Conservation (phyloP, 64 coral and sea anemone genomes). For the Montipora efflorescens region DNA sequence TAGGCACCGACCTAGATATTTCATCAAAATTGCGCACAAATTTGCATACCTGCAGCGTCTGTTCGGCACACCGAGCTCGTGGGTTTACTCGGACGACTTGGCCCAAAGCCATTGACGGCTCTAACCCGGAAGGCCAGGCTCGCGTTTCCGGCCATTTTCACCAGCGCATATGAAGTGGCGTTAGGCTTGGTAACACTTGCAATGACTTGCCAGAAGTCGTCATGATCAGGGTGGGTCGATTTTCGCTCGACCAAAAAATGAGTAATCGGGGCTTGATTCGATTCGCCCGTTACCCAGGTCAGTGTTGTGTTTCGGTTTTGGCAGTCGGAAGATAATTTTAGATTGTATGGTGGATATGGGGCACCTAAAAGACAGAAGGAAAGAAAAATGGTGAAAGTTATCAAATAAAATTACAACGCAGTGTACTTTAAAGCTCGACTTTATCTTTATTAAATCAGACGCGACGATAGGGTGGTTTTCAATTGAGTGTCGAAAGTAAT, state of each 20-base stretch:
- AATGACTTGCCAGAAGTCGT: conserved; percentile 49
- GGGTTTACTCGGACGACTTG: conserved; percentile 65
- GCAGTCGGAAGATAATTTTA: conserved; percentile 57
- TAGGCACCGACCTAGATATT: no score
- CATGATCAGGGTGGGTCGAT: conserved; percentile 30
- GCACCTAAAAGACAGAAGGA: conserved; percentile 60
- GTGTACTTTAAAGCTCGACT: no score
- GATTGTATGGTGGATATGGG: conserved; percentile 68
- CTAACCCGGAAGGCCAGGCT: conserved; percentile 66
- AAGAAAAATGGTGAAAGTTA: not conserved
- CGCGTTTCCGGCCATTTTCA: conserved; percentile 55
- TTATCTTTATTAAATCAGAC: no score
- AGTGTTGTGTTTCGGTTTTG: conserved; percentile 44
- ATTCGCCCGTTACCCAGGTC: conserved; percentile 38
- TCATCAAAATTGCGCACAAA: no score
- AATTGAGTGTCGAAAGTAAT: no score
- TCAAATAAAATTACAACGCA: no score
- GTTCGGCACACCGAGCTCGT: conserved; percentile 60
- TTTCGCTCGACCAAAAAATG: conserved; percentile 81
- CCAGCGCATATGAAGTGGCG: conserved; percentile 53
- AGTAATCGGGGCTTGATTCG: conserved; percentile 64
- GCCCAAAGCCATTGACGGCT: conserved; percentile 81
- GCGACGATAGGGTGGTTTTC: no score
- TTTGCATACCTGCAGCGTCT: conserved; percentile 1
- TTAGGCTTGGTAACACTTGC: conserved; percentile 66